Evolutionary conservation across 2,113 vertebrate genomes (phyloP), one percentile per base, ranked within the genome.

Genomic region (Anolis sagrei): DNA sequence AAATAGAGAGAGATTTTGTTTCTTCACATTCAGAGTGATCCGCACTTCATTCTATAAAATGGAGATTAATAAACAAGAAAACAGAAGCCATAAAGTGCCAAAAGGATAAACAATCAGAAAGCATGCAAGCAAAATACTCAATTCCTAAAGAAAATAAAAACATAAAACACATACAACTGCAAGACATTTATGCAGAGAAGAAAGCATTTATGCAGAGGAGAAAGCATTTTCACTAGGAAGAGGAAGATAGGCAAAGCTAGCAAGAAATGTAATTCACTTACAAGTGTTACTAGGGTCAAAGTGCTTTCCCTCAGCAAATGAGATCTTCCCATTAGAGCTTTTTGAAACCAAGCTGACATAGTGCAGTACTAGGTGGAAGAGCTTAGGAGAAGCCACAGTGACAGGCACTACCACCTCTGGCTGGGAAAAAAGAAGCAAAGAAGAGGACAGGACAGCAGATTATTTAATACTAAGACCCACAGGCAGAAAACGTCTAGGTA

Each of bases 31-130:
- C 96, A 99, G 93, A 93, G 91, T 95, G 93, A 99, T 94, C 95
- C 93, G 98, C 89, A 99, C 97, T 96, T 98, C 97, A 91, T 95
- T 97, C 98, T 99, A 97, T 92, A 97, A 96, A 96, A 96, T 61
- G 82, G 91, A 94, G 93, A 89, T 94, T 95, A 94, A 95, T 93
- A 91, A 91, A 95, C 90, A 94, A 76, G 86, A 66, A 76, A 92
- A 86, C 86, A 72, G 66, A 89, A 81, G 86, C 77, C 90, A 0
- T 90, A 87, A 92, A 90, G 76, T 86, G 88, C 68, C 85, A 80
- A 93, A 91, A 14, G 90, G 82, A 89, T 80, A 83, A 68, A 76
- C 68, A 69, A 70, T 84, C 79, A 89, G 91, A 92, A 93, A 90
- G 91, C 90, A 93, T 88, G 90, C 81, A 91, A 92, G 86, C 68